Base-by-base conservation (phyloP, 30 jellyfish, hydroid and myxozoan species). In the Catostylus mosaicus region DNA sequence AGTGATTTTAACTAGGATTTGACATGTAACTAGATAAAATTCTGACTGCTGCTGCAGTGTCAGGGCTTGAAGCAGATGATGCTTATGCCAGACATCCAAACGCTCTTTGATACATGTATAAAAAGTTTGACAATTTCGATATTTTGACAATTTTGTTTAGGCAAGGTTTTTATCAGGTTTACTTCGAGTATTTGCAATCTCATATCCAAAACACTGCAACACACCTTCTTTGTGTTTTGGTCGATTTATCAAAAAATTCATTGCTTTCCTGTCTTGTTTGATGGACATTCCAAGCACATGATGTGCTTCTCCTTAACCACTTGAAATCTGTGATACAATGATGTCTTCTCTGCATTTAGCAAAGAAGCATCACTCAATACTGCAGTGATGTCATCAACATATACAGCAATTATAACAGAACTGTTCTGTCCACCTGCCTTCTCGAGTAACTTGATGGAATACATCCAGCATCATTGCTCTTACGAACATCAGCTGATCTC, bases 11-110 rank as follows among this genome's bases (percentile, higher is more conserved):
- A 82, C 94, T 60, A 50, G 94, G 88, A 35, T 71, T 59, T 69
- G 94, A 69, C 93, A 83, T 50, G 75, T 68, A 45, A n/a, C 40
- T 83, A 12, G 80, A 20, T 75, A 85, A 61, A n/a, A 36, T 46
- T 70, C 82, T 81, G 24, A 86, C 87, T 63, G 96, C 91, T 14
- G 56, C 65, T 45, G 96, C 70, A 48, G 77, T 65, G 46, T 86
- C 96, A 35, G 92, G 91, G 40, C 91, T 65, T 9, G 87, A 62
- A 19, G 47, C 80, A 34, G 83, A 38, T 54, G 79, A 20, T 67
- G 92, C 92, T 11, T 82, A 36, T 22, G 71, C 54, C 30, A 46
- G 73, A 50, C 92, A 83, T 70, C 94, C 88, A 0, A 83, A 51
- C 19, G 64, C 87, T 56, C 11, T 50, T 45, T 83, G 94, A 48